Evolutionary conservation across 2,113 vertebrate genomes (phyloP).

Genomic region (Aptenodytes patagonicus): DNA sequence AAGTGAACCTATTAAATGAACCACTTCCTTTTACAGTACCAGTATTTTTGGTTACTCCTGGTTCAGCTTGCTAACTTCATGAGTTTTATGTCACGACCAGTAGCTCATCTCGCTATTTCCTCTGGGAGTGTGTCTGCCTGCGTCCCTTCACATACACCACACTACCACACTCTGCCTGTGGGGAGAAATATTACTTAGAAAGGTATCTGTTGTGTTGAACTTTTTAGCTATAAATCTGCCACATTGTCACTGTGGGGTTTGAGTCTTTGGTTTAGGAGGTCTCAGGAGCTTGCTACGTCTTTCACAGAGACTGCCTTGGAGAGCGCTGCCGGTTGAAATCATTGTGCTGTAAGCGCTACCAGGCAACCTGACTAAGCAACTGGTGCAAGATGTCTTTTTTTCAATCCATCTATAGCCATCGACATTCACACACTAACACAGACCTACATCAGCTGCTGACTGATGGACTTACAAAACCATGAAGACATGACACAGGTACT

Average conservation of each 20-base stretch:
- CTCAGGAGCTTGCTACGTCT: background rate
- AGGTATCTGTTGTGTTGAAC: background rate
- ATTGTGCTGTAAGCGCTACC: accelerated
- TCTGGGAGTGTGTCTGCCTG: background rate
- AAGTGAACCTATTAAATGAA: background rate
- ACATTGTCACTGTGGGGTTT: background rate
- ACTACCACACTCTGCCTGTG: background rate
- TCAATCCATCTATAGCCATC: background rate
- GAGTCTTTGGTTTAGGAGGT: background rate
- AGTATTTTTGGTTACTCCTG: background rate
- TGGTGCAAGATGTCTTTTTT: background rate
- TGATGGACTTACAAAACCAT: background rate
- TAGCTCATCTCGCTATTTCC: background rate
- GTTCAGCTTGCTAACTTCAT: background rate
- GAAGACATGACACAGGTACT: background rate
- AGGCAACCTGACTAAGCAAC: background rate
- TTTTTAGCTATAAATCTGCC: background rate
- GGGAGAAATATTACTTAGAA: background rate
- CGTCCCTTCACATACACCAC: background rate
- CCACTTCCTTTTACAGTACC: background rate
- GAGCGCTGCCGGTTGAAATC: background rate
- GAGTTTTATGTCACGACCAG: background rate
- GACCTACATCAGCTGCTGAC: background rate
- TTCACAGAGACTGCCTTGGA: background rate
- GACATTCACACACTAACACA: background rate